These are phyloP conservation scores for Oscarella lobularis DNA, from an alignment of 37 sponge, comb jelly and placozoan genomes.

Conservation along the genomic window DNA sequence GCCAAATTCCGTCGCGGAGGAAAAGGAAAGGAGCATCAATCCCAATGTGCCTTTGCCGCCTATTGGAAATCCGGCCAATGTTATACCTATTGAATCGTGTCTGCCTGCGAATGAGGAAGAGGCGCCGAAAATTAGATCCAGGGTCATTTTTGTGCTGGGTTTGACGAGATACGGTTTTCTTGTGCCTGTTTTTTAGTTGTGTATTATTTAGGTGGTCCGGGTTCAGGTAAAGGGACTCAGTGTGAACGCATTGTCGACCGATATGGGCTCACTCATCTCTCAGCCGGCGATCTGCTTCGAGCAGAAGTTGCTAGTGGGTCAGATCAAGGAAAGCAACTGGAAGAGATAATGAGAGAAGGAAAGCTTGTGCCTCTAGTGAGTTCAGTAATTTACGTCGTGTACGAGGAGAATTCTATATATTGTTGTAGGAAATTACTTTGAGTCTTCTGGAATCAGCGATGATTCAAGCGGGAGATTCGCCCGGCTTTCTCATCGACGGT, in stretches of 20 bases:
- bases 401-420: neutral
- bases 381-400: neutral
- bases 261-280: conserved; percentile 57
- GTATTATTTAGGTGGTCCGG: conserved; percentile 57
- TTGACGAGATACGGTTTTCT: neutral
- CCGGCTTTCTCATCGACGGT: conserved; percentile 76
- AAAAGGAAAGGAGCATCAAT: neutral
- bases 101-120: neutral
- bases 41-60: neutral
- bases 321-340: conserved; percentile 36
- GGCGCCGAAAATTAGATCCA: neutral
- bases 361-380: conserved; percentile 56
- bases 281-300: conserved; percentile 75
- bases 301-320: conserved; percentile 64
- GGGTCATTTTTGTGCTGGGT: neutral
- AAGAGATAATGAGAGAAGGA: conserved; percentile 63
- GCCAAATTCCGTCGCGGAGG: neutral
- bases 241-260: conserved; percentile 43
- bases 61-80: neutral
- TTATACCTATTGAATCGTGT: neutral
- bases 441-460: conserved; percentile 36
- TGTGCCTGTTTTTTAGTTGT: neutral
- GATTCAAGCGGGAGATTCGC: conserved; percentile 6
- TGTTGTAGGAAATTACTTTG: conserved; percentile 34
- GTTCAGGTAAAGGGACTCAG: conserved; percentile 79